Base-by-base conservation (phyloP, 2,888 invertebrate species). In the Andrena fulva region DNA sequence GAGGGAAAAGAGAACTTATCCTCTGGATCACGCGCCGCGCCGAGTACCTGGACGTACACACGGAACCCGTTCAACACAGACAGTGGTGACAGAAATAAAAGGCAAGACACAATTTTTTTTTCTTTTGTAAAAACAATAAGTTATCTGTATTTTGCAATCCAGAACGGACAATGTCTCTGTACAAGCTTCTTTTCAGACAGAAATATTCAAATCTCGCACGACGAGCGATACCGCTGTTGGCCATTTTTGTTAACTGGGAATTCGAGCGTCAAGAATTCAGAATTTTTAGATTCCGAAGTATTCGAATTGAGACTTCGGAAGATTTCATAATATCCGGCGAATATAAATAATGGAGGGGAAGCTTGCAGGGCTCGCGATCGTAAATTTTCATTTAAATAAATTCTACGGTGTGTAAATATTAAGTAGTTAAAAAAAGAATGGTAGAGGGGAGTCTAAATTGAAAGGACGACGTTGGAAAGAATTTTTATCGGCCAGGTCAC, bases 91-190 rank as follows among this genome's bases (percentile, higher is more conserved):
- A 77, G 82, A 88, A 91, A 92, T 89, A 89, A 90, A 86, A 88
- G 86, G 52, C 62, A 76, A 91, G 85, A 91, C 90, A 89, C 82
- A 90, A 83, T 90, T 82, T 83, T 88, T 91, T 84, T 86, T 87
- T 16, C 42, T 42, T 88, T 91, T 89, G 89, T 91, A 91, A 91
- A 92, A 93, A 92, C 90, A 92, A 93, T 90, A 90, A 92, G 90
- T 92, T 91, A 92, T 92, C 89, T 93, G 92, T 93, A 93, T 93
- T 93, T 92, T 89, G 91, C 84, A 90, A 90, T 93, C 89, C 90
- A 90, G 89, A 91, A 90, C 87, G 90, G 90, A 92, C 90, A 93
- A 90, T 90, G 90, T 92, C 91, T 92, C 93, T 93, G 92, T 93
- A 94, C 93, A 94, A 90, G 87, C 84, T 83, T 85, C 77, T 73